phyloP scores from a whole-genome alignment of 1,140 invertebrate genomes.

The Eumaeus atala region DNA sequence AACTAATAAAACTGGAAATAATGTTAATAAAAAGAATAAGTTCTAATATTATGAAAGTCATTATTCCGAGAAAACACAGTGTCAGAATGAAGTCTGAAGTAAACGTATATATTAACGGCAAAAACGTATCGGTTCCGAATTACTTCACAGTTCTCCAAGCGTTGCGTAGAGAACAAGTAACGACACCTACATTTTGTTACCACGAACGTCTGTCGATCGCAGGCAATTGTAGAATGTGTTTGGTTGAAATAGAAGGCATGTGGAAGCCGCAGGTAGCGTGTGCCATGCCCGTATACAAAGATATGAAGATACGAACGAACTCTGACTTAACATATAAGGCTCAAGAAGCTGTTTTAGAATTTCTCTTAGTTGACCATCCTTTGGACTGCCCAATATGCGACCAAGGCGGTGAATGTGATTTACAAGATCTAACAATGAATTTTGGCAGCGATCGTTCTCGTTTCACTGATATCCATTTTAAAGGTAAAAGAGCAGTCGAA shows the following conservation, averaged over 20 bases:
- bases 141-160: slow-evolving; percentile 54
- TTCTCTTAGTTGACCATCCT: slow-evolving; percentile 97
- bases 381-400: slow-evolving; percentile 99
- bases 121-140: slow-evolving; percentile 42
- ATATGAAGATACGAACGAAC: slow-evolving; percentile 84
- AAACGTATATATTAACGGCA: slow-evolving; percentile 53
- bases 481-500: slow-evolving; percentile 91
- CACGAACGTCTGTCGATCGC: slow-evolving; percentile 86
- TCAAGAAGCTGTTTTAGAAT: slow-evolving; percentile 98
- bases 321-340: slow-evolving; percentile 79
- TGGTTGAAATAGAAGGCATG: slow-evolving; percentile 84
- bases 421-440: slow-evolving; percentile 98
- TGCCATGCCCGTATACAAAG: slow-evolving; percentile 85
- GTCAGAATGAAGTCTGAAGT: slow-evolving; percentile 15
- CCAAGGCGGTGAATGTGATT: slow-evolving; percentile 98
- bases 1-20: neutral
- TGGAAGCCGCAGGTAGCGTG: slow-evolving; percentile 87
- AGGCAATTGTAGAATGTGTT: slow-evolving; percentile 87
- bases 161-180: slow-evolving; percentile 35
- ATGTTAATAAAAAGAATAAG: neutral
- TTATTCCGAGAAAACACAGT: neutral
- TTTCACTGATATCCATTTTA: slow-evolving; percentile 93
- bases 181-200: slow-evolving; percentile 52
- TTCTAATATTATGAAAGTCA: neutral
- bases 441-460: slow-evolving; percentile 97